Evolutionary conservation across 2,113 vertebrate genomes (phyloP).

Genomic region (Gavialis gangeticus): DNA sequence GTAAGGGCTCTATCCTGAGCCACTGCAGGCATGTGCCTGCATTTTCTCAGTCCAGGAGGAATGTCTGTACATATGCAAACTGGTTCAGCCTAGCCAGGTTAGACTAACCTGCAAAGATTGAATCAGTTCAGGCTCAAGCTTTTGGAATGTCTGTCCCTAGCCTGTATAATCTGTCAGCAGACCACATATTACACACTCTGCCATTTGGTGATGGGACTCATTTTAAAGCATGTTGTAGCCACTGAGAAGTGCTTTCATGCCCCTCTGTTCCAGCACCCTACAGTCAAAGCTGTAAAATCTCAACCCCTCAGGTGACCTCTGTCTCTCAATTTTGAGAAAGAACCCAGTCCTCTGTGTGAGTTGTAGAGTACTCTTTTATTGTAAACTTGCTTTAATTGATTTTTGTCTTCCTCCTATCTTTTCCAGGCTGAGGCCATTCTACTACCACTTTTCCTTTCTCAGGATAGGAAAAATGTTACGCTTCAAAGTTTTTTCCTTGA

Average conservation of each 20-base stretch:
- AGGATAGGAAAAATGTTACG: background rate
- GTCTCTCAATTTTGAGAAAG: background rate
- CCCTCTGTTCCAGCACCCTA: background rate
- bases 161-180: no score
- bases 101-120: no score
- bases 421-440: slow-evolving; percentile 16
- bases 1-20: no score
- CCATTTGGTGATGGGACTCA: background rate
- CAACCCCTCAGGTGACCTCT: background rate
- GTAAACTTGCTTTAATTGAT: no score
- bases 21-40: no score
- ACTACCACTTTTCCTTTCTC: background rate
- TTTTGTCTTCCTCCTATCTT: no score
- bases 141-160: no score
- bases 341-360: background rate
- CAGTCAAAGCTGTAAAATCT: background rate
- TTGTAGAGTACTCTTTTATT: background rate
- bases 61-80: no score
- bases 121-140: no score
- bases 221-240: background rate
- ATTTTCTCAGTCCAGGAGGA: no score
- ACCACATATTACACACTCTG: background rate
- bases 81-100: no score
- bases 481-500: background rate
- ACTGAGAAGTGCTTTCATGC: background rate